Conservation (phyloP, 2,888 invertebrate genomes). For the Eumacrocentrus americanus region DNA sequence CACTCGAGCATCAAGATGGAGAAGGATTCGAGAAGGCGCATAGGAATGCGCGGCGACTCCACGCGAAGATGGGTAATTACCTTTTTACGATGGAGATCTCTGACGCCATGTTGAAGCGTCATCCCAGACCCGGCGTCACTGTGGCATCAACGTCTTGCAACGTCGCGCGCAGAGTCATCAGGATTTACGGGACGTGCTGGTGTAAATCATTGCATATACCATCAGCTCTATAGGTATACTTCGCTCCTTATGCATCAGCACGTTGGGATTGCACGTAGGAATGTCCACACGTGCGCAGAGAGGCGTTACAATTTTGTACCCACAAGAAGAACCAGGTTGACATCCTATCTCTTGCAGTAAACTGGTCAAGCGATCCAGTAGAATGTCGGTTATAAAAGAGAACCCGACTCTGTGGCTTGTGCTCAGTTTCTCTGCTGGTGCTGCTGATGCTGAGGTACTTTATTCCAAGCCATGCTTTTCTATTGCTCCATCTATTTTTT, state of each 20-base stretch:
- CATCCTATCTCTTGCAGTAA: conserved; percentile 18
- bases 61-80: conserved; percentile 42
- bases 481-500: conserved; percentile 5
- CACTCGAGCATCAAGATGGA: not conserved
- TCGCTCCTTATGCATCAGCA: not conserved
- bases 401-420: not conserved
- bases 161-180: conserved; percentile 9
- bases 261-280: conserved; percentile 6
- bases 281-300: conserved; percentile 10
- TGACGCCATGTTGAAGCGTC: conserved; percentile 34
- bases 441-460: not conserved
- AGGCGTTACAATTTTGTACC: conserved; percentile 10
- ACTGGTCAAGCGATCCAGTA: conserved; percentile 19
- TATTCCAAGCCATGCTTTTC: not conserved
- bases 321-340: conserved; percentile 15
- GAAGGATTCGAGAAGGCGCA: not conserved
- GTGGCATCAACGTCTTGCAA: conserved; percentile 5
- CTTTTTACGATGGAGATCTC: conserved; percentile 44
- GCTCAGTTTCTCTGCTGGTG: too few species aligned
- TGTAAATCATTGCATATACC: conserved; percentile 8
- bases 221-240: not conserved
- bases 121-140: conserved; percentile 1
- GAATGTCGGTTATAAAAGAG: conserved; percentile 15
- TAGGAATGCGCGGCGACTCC: conserved; percentile 22
- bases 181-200: conserved; percentile 8